Evolutionary conservation across 2,797 vertebrate genomes (phyloP), one percentile per base, ranked within the genome.

Genomic region (Sebastes hubbsi): DNA sequence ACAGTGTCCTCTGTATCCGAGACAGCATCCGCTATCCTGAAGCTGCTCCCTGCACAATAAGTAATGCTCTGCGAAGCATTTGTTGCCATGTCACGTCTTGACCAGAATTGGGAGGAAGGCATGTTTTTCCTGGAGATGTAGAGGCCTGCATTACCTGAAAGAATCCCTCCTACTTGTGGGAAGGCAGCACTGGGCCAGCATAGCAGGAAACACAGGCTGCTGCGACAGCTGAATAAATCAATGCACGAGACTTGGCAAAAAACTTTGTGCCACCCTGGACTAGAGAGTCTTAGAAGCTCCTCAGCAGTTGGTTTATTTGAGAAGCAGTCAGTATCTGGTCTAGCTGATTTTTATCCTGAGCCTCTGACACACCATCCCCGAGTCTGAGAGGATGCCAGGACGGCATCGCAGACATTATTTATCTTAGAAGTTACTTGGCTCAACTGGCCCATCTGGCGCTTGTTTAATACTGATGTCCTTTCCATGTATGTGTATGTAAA

Each of bases 201-300:
- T 6, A 52, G 20, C 56, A 36, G 49, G 34, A 65, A 58, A 70
- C 52, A 74, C 30, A 52, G 18, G 62, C 25, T 73, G 63, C 63
- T 42, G 32, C 30, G 55, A 68, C 18, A 22, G 77, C 70, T 68
- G 56, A 61, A 42, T 75, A 59, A 69, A 69, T 56, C 58, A 80
- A 12, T 18, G 38, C 56, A 52, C 2, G 16, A 36, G 27, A 38
- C 6, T 6, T 34, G 22, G 8, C 22, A 66, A 46, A 42, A 65
- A 60, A 4, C 7, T 5, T 0, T 32, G 62, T 24, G 27, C 13
- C 16, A 55, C 13, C 11, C 34, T 56, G 30, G 42, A 20, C 66
- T 27, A 36, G 29, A 30, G 54, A 52, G 38, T 13, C 8, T 18
- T 13, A 22, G 5, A 64, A 67, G 70, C 22, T 54, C 30, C 8